These are phyloP conservation scores for Octodon degus DNA, from an alignment of 2,113 vertebrate species.

Conservation along the genomic window DNA sequence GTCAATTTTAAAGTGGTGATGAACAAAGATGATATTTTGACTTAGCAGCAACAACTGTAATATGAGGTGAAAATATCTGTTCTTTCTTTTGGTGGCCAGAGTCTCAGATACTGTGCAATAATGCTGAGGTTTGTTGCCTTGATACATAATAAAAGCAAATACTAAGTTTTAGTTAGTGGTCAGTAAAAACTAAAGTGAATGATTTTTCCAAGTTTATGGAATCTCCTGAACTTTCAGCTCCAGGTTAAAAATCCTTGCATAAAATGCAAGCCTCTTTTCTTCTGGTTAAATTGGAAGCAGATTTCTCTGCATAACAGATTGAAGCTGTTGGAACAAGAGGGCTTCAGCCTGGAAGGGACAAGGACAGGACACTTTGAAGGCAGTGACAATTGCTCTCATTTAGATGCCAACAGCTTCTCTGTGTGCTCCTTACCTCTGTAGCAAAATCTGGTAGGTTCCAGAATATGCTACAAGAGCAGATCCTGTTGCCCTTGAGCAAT, in stretches of 20 bases:
- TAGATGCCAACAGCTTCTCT: background rate
- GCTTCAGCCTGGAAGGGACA: background rate
- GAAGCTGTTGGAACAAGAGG: background rate
- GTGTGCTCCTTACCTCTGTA: background rate
- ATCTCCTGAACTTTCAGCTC: constrained; percentile 6
- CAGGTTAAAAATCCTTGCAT: background rate
- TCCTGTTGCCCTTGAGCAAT: background rate
- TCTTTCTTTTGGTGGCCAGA: background rate
- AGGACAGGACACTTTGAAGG: background rate
- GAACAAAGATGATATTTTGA: constrained; percentile 34
- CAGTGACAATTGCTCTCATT: background rate
- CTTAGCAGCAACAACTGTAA: constrained; percentile 7
- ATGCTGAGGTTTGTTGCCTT: background rate
- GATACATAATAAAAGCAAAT: constrained; percentile 46
- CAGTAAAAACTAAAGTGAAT: constrained; percentile 23
- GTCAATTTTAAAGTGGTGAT: constrained; percentile 19
- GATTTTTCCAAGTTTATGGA: constrained; percentile 46
- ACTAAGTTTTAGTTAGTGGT: background rate
- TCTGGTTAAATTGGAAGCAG: background rate
- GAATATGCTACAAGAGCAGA: background rate
- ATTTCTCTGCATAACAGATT: background rate
- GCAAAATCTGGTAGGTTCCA: background rate
- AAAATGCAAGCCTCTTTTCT: background rate
- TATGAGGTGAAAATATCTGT: background rate
- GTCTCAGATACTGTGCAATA: background rate